Evolutionary conservation across 2,113 vertebrate genomes (phyloP).

Genomic region (Glaucomys volans): DNA sequence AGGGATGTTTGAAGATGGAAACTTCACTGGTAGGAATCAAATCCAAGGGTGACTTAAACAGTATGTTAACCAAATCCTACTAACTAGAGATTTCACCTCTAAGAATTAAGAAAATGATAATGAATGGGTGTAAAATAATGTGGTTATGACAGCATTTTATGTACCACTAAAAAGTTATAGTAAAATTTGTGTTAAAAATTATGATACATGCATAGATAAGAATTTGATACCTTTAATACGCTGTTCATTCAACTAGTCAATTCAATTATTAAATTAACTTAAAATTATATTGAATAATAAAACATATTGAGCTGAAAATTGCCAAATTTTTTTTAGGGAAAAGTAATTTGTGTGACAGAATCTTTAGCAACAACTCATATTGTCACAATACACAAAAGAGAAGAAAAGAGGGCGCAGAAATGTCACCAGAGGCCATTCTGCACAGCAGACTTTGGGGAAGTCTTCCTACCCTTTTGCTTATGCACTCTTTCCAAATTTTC

Average conservation of each 20-base stretch:
- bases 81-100: not conserved
- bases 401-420: not conserved
- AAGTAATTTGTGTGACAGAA: not conserved
- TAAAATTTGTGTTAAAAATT: not conserved
- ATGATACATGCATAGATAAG: not conserved
- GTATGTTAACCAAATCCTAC: not conserved
- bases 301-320: not conserved
- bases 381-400: not conserved
- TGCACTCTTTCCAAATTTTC: not conserved
- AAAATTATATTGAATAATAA: constrained; percentile 4
- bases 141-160: not conserved
- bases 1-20: not conserved
- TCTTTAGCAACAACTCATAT: not conserved
- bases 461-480: not conserved
- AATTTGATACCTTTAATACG: not conserved
- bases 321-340: not conserved
- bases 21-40: not conserved
- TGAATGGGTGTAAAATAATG: not conserved
- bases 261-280: not conserved
- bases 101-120: not conserved
- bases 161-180: not conserved
- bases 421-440: not conserved
- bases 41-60: not conserved
- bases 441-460: not conserved
- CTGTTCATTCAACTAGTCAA: not conserved